phyloP scores from a whole-genome alignment of 2,888 invertebrate species.

The Pammene fasciana region DNA sequence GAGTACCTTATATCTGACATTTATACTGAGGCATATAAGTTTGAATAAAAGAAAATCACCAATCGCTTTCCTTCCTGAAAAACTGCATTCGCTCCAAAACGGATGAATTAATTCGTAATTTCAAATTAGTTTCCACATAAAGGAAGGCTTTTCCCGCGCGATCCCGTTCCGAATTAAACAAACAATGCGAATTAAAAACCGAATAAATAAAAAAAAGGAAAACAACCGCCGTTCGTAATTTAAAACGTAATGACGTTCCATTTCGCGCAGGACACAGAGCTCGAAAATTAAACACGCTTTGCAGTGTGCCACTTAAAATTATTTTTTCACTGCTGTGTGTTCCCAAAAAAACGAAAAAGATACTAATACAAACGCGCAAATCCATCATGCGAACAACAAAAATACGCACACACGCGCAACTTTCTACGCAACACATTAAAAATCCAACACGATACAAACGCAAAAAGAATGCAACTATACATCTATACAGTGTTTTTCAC shows the following conservation, averaged over 20 bases:
- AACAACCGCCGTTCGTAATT: slow-evolving; percentile 78
- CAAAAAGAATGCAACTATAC: slow-evolving; percentile 71
- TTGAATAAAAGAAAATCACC: too few relatives aligned
- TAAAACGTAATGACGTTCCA: slow-evolving; percentile 82
- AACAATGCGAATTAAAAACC: slow-evolving; percentile 61
- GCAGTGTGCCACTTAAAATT: slow-evolving; percentile 82
- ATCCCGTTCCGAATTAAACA: slow-evolving; percentile 64
- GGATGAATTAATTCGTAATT: slow-evolving; percentile 35
- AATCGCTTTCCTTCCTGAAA: background rate
- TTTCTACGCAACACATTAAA: slow-evolving; percentile 56
- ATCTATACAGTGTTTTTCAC: slow-evolving; percentile 52
- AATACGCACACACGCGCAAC: slow-evolving; percentile 62
- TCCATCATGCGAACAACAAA: slow-evolving; percentile 77
- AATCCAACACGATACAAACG: slow-evolving; percentile 59
- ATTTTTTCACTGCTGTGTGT: slow-evolving; percentile 80
- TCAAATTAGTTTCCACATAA: slow-evolving; percentile 38
- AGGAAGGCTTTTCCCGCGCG: slow-evolving; percentile 44
- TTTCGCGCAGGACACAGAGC: slow-evolving; percentile 78
- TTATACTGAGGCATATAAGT: too few relatives aligned
- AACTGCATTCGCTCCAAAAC: slow-evolving; percentile 8
- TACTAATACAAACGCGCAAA: slow-evolving; percentile 77
- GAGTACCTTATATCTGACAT: too few relatives aligned
- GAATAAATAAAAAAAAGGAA: slow-evolving; percentile 57
- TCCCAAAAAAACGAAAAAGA: slow-evolving; percentile 73
- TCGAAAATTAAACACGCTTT: slow-evolving; percentile 81